Base-by-base conservation (phyloP, 1,140 invertebrate species). In the Drosophila tsacasi region DNA sequence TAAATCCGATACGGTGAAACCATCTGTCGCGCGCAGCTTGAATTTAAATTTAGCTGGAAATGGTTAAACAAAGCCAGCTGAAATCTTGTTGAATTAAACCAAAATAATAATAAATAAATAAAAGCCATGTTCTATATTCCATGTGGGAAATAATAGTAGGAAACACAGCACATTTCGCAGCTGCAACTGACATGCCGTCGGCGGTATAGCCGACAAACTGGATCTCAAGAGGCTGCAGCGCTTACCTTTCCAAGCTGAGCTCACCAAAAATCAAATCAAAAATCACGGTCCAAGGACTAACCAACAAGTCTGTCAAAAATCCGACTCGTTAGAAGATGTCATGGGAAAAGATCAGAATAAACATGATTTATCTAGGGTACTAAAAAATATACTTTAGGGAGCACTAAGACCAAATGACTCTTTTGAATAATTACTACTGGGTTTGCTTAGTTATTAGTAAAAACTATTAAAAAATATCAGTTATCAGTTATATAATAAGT, bases 281-380 rank as follows among this genome's bases (percentile, higher is more conserved):
- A 65, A 58, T 25, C 25, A 30, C 19, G 52, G 23, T 21, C 59
- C 46, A 76, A 76, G 62, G 62, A 76, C 68, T n/a, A 73, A 40
- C 25, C 27, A 37, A 35, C 25, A 60, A 71, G 30, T 19, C 37
- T 52, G 39, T 42, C 25, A 15, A 27, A 23, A 55, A 57, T 40
- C 9, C 7, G 4, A 49, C 47, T 27, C 50, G 15, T 32, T 19
- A 46, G 67, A 68, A 42, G 69, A 74, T 62, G 72, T 74, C 72
- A 75, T 30, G 12, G 52, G 13, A 61, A 75, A 32, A 75, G 72
- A 75, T 75, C 68, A 75, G 49, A 63, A 27, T 49, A 73, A 75
- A 75, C 40, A 75, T 13, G 25, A 55, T 35, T 42, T 27, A 25
- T 52, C 42, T 19, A 5, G 17, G 37, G n/a, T 21, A 63, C 27